A percentile compares a stretch with the other conserved stretches of the same genome.
Evolutionary conservation across 2,797 vertebrate genomes (phyloP).

Genomic region (Mallotus villosus): DNA sequence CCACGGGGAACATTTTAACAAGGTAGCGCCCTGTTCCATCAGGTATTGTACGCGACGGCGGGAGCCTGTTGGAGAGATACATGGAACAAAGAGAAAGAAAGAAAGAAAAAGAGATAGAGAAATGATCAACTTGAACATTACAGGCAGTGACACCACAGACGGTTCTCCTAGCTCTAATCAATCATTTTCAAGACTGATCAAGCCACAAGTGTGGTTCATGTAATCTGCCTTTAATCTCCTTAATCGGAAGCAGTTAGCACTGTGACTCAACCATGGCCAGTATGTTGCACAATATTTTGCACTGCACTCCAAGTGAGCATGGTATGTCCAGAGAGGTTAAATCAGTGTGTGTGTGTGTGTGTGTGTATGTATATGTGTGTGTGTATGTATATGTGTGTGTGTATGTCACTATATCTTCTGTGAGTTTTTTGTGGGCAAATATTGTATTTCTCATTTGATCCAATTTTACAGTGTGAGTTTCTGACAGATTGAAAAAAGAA

Average conservation of each 20-base stretch:
- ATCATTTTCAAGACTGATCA: slow-evolving; percentile 45
- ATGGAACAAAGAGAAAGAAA: neutral
- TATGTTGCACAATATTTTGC: slow-evolving; percentile 16
- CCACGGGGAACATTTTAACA: no score
- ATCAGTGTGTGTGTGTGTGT: neutral
- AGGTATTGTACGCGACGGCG: no score
- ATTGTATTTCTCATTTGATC: slow-evolving; percentile 50
- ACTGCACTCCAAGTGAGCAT: slow-evolving; percentile 39
- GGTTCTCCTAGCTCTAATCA: slow-evolving; percentile 27
- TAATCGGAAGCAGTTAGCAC: slow-evolving; percentile 55
- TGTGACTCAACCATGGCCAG: slow-evolving; percentile 49
- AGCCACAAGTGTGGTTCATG: slow-evolving; percentile 48
- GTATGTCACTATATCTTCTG: slow-evolving; percentile 60
- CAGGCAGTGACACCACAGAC: neutral
- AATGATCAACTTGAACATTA: neutral
- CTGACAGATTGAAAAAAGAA: slow-evolving; percentile 47
- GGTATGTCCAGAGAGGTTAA: neutral
- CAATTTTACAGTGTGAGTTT: slow-evolving; percentile 36
- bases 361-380: slow-evolving; percentile 60
- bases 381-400: slow-evolving; percentile 60
- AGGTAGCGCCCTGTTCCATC: no score
- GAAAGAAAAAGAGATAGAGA: neutral
- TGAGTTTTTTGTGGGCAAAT: slow-evolving; percentile 54
- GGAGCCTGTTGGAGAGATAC: no score
- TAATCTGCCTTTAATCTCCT: slow-evolving; percentile 58